Percentiles rank a stretch among this genome's conserved stretches.
Evolutionary conservation across 2,113 vertebrate genomes (phyloP).

Genomic region (Saguinus imperator): DNA sequence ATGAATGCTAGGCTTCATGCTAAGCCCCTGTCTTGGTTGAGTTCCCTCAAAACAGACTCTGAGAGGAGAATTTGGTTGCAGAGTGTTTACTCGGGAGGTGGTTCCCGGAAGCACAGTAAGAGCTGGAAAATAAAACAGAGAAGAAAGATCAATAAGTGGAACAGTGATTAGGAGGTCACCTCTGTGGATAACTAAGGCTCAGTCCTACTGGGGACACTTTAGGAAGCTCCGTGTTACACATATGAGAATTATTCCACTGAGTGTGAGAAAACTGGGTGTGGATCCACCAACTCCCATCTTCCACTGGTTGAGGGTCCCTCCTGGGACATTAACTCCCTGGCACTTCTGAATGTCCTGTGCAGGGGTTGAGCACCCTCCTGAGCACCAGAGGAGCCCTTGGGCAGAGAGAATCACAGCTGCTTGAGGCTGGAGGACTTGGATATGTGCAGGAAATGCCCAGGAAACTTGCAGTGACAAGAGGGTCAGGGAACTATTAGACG

Average conservation of each 20-base stretch:
- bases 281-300: not conserved
- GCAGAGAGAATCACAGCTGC: not conserved
- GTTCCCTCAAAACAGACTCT: not conserved
- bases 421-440: not conserved
- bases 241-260: not conserved
- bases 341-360: not conserved
- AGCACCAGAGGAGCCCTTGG: not conserved
- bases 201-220: not conserved
- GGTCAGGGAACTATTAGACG: not conserved
- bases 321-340: not conserved
- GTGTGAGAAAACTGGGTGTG: not conserved
- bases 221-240: not conserved
- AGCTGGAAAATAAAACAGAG: not conserved
- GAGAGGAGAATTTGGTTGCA: not conserved
- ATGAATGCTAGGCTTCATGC: not conserved
- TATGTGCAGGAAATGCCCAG: not conserved
- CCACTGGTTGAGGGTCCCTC: not conserved
- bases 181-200: not conserved
- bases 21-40: not conserved
- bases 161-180: not conserved
- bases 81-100: not conserved
- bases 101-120: not conserved
- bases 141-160: not conserved
- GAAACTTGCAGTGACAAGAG: not conserved
- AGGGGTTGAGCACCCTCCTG: not conserved